Evolutionary conservation across 2,113 vertebrate genomes (phyloP).

Genomic region (Eclectus roratus): DNA sequence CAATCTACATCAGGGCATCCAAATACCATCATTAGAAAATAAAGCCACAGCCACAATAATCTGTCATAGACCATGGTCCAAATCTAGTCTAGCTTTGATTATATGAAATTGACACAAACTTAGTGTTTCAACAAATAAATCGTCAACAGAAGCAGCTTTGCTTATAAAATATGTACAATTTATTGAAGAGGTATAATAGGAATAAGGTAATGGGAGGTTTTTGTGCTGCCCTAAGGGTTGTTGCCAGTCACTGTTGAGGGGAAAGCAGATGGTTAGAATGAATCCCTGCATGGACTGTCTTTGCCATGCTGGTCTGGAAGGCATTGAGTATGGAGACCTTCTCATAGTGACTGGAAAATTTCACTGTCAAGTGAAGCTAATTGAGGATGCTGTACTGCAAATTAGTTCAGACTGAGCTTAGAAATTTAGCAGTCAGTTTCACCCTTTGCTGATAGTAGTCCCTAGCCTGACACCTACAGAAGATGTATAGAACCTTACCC

Average conservation of each 20-base stretch:
- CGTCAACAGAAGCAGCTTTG: not conserved
- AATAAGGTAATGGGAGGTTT: not conserved
- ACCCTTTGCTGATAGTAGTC: not conserved
- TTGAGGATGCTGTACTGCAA: not conserved
- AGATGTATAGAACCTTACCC: not conserved
- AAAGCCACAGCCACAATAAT: not conserved
- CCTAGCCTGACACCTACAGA: not conserved
- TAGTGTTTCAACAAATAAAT: not conserved
- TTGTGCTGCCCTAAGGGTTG: not conserved
- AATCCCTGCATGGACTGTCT: not conserved
- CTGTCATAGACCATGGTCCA: not conserved
- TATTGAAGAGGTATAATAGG: not conserved
- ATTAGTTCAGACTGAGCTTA: not conserved
- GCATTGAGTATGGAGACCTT: not conserved
- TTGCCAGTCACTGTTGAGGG: not conserved
- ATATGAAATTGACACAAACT: not conserved
- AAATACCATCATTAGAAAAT: not conserved
- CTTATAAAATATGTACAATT: not conserved
- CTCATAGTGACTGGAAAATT: not conserved
- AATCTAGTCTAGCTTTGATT: not conserved
- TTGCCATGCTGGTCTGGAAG: not conserved
- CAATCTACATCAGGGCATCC: not conserved
- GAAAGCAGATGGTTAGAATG: fast-evolving
- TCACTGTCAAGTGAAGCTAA: not conserved
- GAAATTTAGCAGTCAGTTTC: not conserved